Conservation (phyloP, 2,113 vertebrate species). For the Gasterosteus nipponicus region DNA sequence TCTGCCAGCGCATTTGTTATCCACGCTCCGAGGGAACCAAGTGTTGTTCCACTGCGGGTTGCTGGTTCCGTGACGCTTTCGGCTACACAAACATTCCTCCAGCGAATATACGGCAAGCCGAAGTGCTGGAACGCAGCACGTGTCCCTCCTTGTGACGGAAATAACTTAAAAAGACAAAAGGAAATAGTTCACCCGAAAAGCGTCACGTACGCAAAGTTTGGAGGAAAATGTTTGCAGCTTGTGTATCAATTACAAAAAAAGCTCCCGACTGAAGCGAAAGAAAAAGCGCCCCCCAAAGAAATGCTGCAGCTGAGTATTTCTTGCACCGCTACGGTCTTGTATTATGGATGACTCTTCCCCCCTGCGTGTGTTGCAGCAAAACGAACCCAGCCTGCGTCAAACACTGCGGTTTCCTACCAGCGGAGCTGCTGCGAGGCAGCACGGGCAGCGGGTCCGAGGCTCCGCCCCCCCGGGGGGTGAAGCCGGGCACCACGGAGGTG, state of each 20-base stretch:
- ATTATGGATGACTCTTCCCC: neutral
- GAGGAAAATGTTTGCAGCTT: neutral
- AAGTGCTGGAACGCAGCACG: neutral
- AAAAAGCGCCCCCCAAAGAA: neutral
- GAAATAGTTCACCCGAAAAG: no score
- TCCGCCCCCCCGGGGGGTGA: slow-evolving; percentile 86
- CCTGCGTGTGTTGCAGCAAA: neutral
- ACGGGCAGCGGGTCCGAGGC: slow-evolving; percentile 91
- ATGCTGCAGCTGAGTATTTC: neutral
- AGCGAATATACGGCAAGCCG: neutral
- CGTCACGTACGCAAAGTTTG: neutral
- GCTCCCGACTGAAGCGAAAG: neutral
- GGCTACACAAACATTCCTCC: neutral
- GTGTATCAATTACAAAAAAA: neutral
- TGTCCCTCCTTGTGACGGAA: neutral
- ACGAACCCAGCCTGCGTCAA: neutral
- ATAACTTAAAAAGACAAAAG: neutral
- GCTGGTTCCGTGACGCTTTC: neutral
- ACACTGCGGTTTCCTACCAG: slow-evolving; percentile 67
- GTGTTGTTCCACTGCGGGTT: slow-evolving; percentile 4
- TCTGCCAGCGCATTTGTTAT: slow-evolving; percentile 27
- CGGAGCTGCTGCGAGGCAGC: slow-evolving; percentile 83
- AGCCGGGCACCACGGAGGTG: slow-evolving; percentile 89
- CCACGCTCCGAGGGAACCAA: slow-evolving; percentile 11
- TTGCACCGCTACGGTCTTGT: neutral